Conservation (phyloP, 2,113 vertebrate genomes). For the Myrmecobius fasciatus region DNA sequence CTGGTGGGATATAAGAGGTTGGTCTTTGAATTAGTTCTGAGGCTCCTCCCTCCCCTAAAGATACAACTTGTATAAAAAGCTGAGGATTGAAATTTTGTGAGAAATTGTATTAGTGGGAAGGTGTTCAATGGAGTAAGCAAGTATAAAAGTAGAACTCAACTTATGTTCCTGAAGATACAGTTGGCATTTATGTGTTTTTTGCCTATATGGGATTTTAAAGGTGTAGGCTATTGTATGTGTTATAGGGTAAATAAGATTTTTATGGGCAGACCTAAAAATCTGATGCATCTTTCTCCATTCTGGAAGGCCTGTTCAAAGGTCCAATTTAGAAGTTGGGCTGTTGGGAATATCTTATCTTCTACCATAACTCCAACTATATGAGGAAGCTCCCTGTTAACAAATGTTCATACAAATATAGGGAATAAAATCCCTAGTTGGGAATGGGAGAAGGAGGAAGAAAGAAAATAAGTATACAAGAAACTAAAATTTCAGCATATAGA, state of each 20-base stretch:
- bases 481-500: not conserved
- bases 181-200: not conserved
- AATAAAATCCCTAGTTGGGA: not conserved
- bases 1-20: not conserved
- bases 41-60: not conserved
- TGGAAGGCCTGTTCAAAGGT: not conserved
- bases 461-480: not conserved
- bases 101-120: not conserved
- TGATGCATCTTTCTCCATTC: not conserved
- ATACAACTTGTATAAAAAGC: not conserved
- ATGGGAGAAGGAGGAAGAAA: not conserved
- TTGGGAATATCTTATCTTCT: not conserved
- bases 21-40: not conserved
- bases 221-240: not conserved
- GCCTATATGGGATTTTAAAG: not conserved
- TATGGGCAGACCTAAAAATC: not conserved
- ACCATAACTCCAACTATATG: not conserved
- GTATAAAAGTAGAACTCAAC: not conserved
- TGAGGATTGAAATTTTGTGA: not conserved
- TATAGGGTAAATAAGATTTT: not conserved
- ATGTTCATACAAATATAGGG: not conserved
- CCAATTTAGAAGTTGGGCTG: not conserved
- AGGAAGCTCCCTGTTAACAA: not conserved
- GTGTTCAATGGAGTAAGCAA: not conserved
- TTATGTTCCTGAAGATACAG: not conserved